Evolutionary conservation across 2,888 invertebrate species (phyloP).

Genomic region (Pinctada fucata): DNA sequence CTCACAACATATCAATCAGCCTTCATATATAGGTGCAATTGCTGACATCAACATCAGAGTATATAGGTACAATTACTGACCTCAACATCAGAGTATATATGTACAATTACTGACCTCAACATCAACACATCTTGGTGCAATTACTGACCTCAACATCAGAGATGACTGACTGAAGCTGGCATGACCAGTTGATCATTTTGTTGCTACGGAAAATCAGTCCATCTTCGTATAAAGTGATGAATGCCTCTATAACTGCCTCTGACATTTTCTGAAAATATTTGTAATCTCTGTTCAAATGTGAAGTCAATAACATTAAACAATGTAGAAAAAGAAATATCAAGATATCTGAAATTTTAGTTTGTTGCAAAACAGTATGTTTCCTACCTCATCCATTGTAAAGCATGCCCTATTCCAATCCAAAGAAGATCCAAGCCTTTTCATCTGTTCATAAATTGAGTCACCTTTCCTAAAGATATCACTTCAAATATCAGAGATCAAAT

Average conservation of each 20-base stretch:
- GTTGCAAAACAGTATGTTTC: too few species aligned
- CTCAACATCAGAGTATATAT: too few species aligned
- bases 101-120: too few species aligned
- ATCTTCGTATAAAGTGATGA: constrained; percentile 91
- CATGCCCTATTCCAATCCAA: constrained; percentile 95
- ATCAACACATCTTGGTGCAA: too few species aligned
- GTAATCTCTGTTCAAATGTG: not conserved
- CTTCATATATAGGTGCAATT: too few species aligned
- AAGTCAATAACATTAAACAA: too few species aligned
- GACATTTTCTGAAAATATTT: constrained; percentile 77
- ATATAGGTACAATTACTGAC: too few species aligned
- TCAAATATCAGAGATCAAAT: too few species aligned
- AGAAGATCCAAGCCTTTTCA: constrained; percentile 91
- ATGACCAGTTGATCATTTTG: constrained; percentile 99
- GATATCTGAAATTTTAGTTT: too few species aligned
- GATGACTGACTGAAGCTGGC: constrained; percentile 96
- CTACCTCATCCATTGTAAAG: constrained; percentile 96
- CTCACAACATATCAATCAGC: too few species aligned
- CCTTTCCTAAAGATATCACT: constrained; percentile 80
- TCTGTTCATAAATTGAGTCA: constrained; percentile 87
- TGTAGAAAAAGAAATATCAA: too few species aligned
- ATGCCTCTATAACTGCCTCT: constrained; percentile 93
- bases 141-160: constrained; percentile 93
- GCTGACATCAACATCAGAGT: too few species aligned
- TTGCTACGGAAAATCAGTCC: constrained; percentile 96